Base-by-base conservation (phyloP, 2,797 vertebrate species). In the Dallia pectoralis region DNA sequence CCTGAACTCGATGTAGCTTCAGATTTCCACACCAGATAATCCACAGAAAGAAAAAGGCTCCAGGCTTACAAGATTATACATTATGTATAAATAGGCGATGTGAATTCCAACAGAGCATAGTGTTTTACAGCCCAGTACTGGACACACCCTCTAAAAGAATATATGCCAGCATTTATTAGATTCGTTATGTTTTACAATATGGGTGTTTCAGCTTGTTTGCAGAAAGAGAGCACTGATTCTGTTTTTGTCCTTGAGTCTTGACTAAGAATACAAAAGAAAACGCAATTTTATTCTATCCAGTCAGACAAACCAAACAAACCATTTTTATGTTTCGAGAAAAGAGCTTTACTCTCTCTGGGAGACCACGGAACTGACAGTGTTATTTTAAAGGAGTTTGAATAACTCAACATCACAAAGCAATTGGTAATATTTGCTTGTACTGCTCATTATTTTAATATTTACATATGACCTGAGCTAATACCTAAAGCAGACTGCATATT, bases 61-160 rank as follows among this genome's bases (percentile, higher is more conserved):
- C 77, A 68, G 70, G 72, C 74, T 80, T 71, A 67, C 82, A 77
- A 80, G 76, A 81, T n/a, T n/a, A n/a, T n/a, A n/a, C 82, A 73
- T 70, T 47, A 33, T 56, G 74, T 32, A 8, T 72, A 82, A 66
- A 75, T 70, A 68, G 75, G 71, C 56, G 30, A 81, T 72, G 76
- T 73, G 78, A 82, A 87, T 86, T 89, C 84, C 84, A 88, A 74
- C 71, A 77, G 75, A 79, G 75, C 67, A 77, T 78, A 76, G 70
- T 82, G 71, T 77, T 74, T 53, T 71, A 74, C 74, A 6, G 49
- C 47, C 47, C 44, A 33, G 27, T 16, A 48, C 30, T 32, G 29
- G 22, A 25, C 49, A 53, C 48, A 32, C 48, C 18, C 16, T 70
- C 67, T 56, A 16, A 33, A 27, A 77, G 25, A 67, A 25, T 63